These are phyloP conservation scores for Drosophila sulfurigaster DNA, from an alignment of 1,140 invertebrate species.

Conservation along the genomic window DNA sequence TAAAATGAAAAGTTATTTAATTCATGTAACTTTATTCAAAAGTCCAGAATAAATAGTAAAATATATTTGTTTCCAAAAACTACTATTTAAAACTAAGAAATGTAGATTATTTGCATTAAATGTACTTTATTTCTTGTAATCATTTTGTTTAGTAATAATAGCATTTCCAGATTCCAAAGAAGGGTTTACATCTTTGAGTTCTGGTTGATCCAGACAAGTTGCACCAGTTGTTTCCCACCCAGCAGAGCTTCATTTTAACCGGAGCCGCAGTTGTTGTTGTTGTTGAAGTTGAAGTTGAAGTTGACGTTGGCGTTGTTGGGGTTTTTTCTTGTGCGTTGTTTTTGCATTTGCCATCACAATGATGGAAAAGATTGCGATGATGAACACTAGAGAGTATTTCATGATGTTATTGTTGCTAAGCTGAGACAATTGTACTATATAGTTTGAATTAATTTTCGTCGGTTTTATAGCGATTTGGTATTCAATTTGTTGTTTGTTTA, in stretches of 20 bases:
- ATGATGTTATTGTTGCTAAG: conserved; percentile 3
- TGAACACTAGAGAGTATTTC: conserved; percentile 11
- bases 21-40: too few species aligned
- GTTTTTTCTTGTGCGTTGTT: too few species aligned
- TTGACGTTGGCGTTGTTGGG: not conserved
- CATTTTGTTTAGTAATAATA: conserved; percentile 1
- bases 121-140: too few species aligned
- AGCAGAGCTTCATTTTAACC: conserved; percentile 21
- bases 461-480: conserved; percentile 22
- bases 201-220: not conserved
- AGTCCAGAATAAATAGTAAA: too few species aligned
- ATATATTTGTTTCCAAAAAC: too few species aligned
- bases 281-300: not conserved
- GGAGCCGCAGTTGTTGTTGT: not conserved
- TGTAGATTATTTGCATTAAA: too few species aligned
- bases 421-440: conserved; percentile 5
- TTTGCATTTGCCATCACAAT: not conserved
- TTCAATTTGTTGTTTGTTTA: conserved; percentile 10
- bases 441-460: not conserved
- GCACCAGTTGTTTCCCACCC: conserved; percentile 40
- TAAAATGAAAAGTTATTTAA: conserved; percentile 2
- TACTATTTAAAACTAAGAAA: too few species aligned
- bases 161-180: conserved; percentile 23
- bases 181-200: conserved; percentile 3
- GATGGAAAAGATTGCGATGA: not conserved